Evolutionary conservation across 2,113 vertebrate species (phyloP), one percentile per base, ranked within the genome.

Genomic region (Aegypius monachus): DNA sequence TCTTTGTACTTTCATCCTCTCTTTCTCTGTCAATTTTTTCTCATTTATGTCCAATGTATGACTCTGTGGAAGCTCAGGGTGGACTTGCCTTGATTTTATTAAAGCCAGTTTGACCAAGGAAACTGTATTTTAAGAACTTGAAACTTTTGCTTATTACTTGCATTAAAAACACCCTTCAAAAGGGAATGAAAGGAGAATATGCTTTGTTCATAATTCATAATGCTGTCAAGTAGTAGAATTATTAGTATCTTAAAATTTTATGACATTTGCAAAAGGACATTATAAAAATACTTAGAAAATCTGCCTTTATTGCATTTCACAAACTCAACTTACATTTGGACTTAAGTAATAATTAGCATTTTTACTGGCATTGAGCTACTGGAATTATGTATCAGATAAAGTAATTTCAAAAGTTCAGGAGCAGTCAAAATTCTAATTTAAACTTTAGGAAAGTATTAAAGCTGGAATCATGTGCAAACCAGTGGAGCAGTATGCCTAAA

Each of bases 181-280:
- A 67, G 6, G 9, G 27, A 88, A 32, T 63, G 45, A 81, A 96
- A 95, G n/a, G 55, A 92, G 56, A 89, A 81, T 85, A 92, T 45
- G 31, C 74, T 95, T 96, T 95, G 45, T 96, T 96, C 94, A 93
- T 96, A 96, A 96, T 96, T 97, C 83, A 97, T 96, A 96, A 81
- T 84, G 34, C 83, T 96, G 42, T 92, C 88, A 90, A 96, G 84
- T 74, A 96, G 90, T 84, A 93, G 81, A 93, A 88, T 97, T 97
- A 97, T 95, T 95, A 93, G 55, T 93, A 92, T 90, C 93, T 96
- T 94, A 97, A 97, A 97, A 77, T 94, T 97, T 97, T 97, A 97
- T 97, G 83, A 96, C 88, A 96, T 97, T 95, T 97, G 85, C 65
- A 93, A 81, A 93, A 95, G 65, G 58, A 85, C 53, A 82, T 97